Evolutionary conservation across 2,113 vertebrate genomes (phyloP).

Genomic region (Perccottus glenii): DNA sequence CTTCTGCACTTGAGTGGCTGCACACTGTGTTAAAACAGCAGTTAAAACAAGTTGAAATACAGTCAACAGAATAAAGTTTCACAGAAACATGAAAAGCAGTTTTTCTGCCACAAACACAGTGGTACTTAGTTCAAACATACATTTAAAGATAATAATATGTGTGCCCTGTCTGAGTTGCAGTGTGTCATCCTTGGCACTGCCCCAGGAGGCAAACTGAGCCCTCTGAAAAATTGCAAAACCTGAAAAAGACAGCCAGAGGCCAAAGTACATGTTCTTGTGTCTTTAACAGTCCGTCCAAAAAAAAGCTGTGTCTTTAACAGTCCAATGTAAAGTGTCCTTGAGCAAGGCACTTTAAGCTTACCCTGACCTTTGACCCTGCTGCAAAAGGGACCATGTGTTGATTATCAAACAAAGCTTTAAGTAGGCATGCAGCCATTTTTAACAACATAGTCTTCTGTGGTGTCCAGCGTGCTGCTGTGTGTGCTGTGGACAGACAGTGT

Average conservation of each 20-base stretch:
- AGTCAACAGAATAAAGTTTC: slow-evolving; percentile 6
- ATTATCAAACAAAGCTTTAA: not conserved
- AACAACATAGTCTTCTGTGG: slow-evolving; percentile 71
- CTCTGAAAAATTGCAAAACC: slow-evolving; percentile 14
- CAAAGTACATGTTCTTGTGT: slow-evolving; percentile 10
- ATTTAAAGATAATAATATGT: slow-evolving; percentile 14
- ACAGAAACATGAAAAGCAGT: slow-evolving; percentile 20
- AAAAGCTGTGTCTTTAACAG: slow-evolving; percentile 4
- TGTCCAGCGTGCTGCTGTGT: slow-evolving; percentile 74
- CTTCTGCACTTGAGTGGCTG: slow-evolving; percentile 14
- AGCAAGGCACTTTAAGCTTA: slow-evolving; percentile 18
- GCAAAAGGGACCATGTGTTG: slow-evolving; percentile 1
- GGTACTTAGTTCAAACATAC: slow-evolving; percentile 19
- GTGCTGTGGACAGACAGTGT: slow-evolving; percentile 71
- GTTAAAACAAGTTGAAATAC: slow-evolving; percentile 12
- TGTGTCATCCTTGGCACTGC: slow-evolving; percentile 17
- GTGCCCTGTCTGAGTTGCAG: slow-evolving; percentile 2
- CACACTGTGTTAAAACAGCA: slow-evolving; percentile 11
- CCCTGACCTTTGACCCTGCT: slow-evolving; percentile 19
- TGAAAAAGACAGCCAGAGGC: slow-evolving; percentile 18
- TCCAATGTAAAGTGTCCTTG: slow-evolving; percentile 20
- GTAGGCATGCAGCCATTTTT: slow-evolving; percentile 63
- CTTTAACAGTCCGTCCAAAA: slow-evolving; percentile 15
- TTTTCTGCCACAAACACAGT: slow-evolving; percentile 12
- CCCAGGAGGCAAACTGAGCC: slow-evolving; percentile 24